Conservation (phyloP, 2,797 vertebrate species). For the Arremon aurantiirostris region DNA sequence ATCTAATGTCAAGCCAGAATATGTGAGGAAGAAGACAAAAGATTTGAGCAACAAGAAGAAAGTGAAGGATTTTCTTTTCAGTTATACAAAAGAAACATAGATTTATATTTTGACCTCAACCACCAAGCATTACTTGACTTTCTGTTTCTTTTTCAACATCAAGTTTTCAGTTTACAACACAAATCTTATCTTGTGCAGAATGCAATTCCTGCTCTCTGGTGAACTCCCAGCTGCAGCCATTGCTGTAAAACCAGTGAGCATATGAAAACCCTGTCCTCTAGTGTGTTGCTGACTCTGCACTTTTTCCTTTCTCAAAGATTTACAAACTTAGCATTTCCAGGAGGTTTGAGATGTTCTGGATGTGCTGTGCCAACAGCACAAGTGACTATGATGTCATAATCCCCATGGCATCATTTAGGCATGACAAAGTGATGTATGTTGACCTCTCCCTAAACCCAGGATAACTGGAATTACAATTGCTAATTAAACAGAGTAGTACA, state of each 20-base stretch:
- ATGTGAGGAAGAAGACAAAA: background rate
- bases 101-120: background rate
- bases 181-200: background rate
- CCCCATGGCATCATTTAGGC: background rate
- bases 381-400: background rate
- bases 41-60: background rate
- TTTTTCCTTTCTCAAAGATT: background rate
- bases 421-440: background rate
- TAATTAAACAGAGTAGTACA: background rate
- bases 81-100: background rate
- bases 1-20: background rate
- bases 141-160: background rate
- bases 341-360: background rate
- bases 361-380: background rate
- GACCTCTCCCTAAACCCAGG: background rate
- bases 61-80: background rate
- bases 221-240: background rate
- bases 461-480: background rate
- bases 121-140: background rate
- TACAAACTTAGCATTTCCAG: rapidly evolving
- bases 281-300: background rate
- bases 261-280: background rate
- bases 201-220: background rate
- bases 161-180: background rate
- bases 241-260: background rate